phyloP scores from a whole-genome alignment of 2,888 invertebrate genomes.

The Mamestra brassicae region DNA sequence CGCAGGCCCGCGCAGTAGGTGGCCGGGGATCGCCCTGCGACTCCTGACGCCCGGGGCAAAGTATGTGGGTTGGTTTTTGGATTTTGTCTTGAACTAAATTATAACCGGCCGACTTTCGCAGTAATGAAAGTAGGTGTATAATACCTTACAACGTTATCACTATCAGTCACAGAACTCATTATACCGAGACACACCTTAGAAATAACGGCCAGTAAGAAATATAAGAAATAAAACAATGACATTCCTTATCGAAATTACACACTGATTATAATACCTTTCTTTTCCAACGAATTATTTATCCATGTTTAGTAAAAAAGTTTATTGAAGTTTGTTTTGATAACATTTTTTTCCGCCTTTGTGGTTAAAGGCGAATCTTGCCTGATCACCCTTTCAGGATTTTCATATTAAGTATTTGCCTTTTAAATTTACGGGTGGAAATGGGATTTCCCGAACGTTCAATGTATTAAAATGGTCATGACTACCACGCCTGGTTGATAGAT shows the following conservation, averaged over 20 bases:
- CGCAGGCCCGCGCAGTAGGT: too few relatives aligned
- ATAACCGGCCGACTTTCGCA: neutral
- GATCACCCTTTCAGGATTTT: neutral
- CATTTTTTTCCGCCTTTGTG: neutral
- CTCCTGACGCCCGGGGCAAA: too few relatives aligned
- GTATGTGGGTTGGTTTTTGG: too few relatives aligned
- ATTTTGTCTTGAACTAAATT: too few relatives aligned
- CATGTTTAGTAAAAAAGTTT: neutral
- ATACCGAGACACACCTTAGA: neutral
- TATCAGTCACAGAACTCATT: too few relatives aligned
- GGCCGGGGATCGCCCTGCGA: too few relatives aligned
- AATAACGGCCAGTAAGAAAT: neutral
- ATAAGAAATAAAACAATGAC: conserved; percentile 9
- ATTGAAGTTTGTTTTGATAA: neutral
- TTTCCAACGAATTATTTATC: neutral
- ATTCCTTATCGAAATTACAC: conserved; percentile 22
- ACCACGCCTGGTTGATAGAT: neutral
- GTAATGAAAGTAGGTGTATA: neutral
- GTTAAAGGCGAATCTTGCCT: too few relatives aligned
- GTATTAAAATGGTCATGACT: neutral
- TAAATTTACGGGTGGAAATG: too few relatives aligned
- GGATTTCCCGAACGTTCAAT: neutral
- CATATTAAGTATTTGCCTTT: neutral
- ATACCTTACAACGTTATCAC: conserved; percentile 4
- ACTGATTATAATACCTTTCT: conserved; percentile 13